A percentile compares a stretch with the other conserved stretches of the same genome.
phyloP scores from a whole-genome alignment of 53 echinoderm and acorn worm genomes.

The Astropecten irregularis region DNA sequence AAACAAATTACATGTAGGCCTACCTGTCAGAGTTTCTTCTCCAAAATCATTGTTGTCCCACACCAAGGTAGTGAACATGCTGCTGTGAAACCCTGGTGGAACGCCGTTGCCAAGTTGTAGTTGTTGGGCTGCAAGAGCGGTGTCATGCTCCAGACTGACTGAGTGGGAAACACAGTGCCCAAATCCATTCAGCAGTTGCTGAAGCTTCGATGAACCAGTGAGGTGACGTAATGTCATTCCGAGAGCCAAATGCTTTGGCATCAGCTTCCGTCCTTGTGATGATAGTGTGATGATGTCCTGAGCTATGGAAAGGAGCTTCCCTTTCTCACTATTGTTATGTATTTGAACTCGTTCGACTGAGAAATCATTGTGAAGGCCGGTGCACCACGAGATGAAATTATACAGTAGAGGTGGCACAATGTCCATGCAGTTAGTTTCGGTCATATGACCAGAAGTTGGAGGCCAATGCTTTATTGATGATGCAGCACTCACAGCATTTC shows the following conservation, averaged over 20 bases:
- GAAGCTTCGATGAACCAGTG: constrained; percentile 70
- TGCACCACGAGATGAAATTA: constrained; percentile 53
- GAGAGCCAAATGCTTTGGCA: constrained; percentile 69
- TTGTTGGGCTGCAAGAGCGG: constrained; percentile 68
- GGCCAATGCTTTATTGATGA: constrained; percentile 28
- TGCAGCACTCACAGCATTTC: not conserved
- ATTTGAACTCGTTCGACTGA: constrained; percentile 1
- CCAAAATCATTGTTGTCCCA: constrained; percentile 81
- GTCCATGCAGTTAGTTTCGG: not conserved
- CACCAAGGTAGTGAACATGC: constrained; percentile 55
- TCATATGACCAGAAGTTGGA: constrained; percentile 39
- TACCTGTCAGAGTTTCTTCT: constrained; percentile 61
- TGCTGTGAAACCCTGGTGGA: constrained; percentile 35
- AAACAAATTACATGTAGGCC: too few relatives aligned
- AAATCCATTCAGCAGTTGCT: constrained; percentile 76
- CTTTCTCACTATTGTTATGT: not conserved
- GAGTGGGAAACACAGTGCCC: constrained; percentile 81
- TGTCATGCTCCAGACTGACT: constrained; percentile 71
- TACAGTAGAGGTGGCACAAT: constrained; percentile 34
- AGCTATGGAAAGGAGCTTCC: constrained; percentile 43
- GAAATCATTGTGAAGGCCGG: constrained; percentile 25
- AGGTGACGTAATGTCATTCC: constrained; percentile 79
- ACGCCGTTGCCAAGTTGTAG: constrained; percentile 41
- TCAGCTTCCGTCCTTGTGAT: constrained; percentile 45
- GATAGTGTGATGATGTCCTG: constrained; percentile 58